Conservation (phyloP, 2,797 vertebrate species). For the Channa striata region DNA sequence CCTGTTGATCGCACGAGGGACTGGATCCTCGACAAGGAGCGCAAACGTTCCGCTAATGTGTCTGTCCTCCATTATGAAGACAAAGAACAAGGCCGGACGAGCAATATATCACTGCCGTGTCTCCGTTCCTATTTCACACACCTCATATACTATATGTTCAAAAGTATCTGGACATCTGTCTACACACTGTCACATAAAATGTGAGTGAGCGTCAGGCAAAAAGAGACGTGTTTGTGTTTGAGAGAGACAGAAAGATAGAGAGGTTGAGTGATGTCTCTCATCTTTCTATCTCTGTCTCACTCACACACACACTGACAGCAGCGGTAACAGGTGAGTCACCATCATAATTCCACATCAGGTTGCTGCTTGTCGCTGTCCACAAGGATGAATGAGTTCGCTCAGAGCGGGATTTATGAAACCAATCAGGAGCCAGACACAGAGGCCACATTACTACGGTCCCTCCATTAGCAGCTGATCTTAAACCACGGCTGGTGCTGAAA, state of each 20-base stretch:
- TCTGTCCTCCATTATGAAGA: not conserved
- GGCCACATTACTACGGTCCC: slow-evolving; percentile 16
- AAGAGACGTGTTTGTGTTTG: no score
- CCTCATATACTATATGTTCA: no score
- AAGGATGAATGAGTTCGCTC: slow-evolving; percentile 42
- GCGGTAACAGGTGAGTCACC: slow-evolving; percentile 43
- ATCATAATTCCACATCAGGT: slow-evolving; percentile 32
- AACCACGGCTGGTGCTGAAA: not conserved
- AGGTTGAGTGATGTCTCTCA: no score
- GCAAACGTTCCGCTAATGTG: not conserved
- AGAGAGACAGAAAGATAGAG: no score
- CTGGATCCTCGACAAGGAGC: not conserved
- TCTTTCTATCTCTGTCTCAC: no score
- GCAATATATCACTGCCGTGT: no score
- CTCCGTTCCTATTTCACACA: no score
- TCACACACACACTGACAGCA: slow-evolving; percentile 12
- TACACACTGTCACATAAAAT: no score
- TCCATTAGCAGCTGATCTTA: slow-evolving; percentile 28
- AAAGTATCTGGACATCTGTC: no score
- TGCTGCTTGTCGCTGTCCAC: slow-evolving; percentile 23
- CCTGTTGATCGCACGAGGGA: slow-evolving; percentile 14
- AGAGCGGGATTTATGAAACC: slow-evolving; percentile 28
- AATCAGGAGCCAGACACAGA: slow-evolving; percentile 27
- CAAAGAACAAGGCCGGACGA: not conserved
- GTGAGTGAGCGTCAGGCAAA: no score